These are phyloP conservation scores for Brevimyrus niger DNA, from an alignment of 2,113 vertebrate genomes.

Conservation along the genomic window DNA sequence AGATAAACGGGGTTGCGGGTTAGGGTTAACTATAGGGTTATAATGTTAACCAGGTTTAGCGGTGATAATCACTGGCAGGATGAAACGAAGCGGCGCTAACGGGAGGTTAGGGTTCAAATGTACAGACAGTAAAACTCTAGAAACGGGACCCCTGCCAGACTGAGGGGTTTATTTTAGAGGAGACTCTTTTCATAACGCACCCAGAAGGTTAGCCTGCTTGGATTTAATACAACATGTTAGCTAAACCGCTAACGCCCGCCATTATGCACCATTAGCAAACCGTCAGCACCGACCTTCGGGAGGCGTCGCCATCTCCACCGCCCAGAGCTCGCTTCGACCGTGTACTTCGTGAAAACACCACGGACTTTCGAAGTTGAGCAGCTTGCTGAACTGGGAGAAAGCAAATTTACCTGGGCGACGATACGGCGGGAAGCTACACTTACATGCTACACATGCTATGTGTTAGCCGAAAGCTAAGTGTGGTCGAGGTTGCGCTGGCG, in stretches of 20 bases:
- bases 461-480: neutral
- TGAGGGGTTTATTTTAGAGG: neutral
- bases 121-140: neutral
- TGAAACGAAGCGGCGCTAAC: neutral
- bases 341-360: neutral
- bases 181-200: neutral
- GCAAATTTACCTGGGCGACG: neutral
- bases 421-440: neutral
- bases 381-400: neutral
- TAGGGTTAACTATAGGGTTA: neutral
- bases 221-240: neutral
- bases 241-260: neutral
- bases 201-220: neutral
- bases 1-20: neutral
- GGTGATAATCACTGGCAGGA: neutral
- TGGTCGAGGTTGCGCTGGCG: neutral
- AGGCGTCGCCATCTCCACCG: slow-evolving; percentile 6
- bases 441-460: neutral
- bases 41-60: neutral
- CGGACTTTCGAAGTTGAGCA: neutral
- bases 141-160: neutral
- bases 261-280: neutral
- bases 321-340: neutral
- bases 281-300: neutral
- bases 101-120: neutral